Evolutionary conservation across 2,797 vertebrate species (phyloP), one percentile per base, ranked within the genome.

Genomic region (Danio aesculapii): DNA sequence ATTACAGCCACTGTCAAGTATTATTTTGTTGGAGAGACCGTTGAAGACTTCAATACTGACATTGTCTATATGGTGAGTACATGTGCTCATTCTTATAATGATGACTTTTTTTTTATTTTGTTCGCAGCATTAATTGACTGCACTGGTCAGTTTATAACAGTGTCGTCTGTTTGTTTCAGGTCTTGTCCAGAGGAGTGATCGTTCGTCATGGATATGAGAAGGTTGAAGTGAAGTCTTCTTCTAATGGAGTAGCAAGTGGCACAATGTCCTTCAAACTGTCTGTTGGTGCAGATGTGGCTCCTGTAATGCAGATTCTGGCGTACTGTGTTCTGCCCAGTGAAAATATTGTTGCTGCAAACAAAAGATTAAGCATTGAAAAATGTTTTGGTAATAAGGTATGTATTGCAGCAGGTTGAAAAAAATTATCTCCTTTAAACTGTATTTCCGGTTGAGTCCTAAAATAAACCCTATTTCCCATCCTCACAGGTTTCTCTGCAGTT

Each of bases 401-500:
- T 16, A 4, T n/a, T 41, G 4, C 4, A 57, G 13, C 66, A 30
- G 30, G 30, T 68, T 9, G n/a, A n/a, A n/a, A 16, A 8, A 69
- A 50, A 52, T 16, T 0, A 50, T 0, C 19, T 2, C 6, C 8
- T 68, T 68, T 9, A 16, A 21, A 72, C 16, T 72, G 6, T 57
- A 17, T 57, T 57, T 5, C 7, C 43, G 52, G 2, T 4, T 3
- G 5, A 6, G 0, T 11, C 16, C 1, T 44, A 55, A 17, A 79
- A 43, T 1, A 39, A 52, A 43, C 7, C 11, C 21, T 50, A 61
- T 79, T 80, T 57, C 82, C 71, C 8, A 61, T 75, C 9, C 0
- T 69, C 6, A 14, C 84, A 97, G 97, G 95, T 97, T 59, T 84
- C 43, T 0, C 14, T 97, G 88, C 82, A 83, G 75, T 97, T 97